Evolutionary conservation across 2,113 vertebrate genomes (phyloP).

Genomic region (Cinclus mexicanus): DNA sequence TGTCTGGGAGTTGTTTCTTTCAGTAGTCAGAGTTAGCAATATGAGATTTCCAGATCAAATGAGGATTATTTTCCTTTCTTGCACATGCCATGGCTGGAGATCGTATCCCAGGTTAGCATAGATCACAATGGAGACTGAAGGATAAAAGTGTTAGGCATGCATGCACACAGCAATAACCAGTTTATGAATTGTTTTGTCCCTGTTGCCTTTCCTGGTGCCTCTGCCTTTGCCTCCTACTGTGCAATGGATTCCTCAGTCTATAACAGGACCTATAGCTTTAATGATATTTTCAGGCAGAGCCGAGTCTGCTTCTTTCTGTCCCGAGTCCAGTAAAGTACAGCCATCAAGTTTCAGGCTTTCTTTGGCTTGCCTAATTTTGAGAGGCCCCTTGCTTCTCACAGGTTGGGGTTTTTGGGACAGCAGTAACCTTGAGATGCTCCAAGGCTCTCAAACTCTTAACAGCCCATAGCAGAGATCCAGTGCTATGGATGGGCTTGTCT

Average conservation of each 20-base stretch:
- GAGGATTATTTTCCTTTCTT: neutral
- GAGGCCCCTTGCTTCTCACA: neutral
- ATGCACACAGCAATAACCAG: neutral
- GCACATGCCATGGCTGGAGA: neutral
- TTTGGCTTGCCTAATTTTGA: neutral
- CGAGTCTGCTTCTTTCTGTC: neutral
- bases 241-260: neutral
- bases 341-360: neutral
- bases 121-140: neutral
- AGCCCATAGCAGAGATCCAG: neutral
- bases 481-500: neutral
- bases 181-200: neutral
- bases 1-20: neutral
- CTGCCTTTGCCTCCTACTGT: neutral
- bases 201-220: neutral
- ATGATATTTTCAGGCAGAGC: neutral
- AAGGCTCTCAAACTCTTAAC: neutral
- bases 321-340: neutral
- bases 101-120: neutral
- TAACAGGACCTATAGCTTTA: neutral
- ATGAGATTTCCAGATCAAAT: slow-evolving; percentile 2
- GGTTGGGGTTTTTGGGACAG: neutral
- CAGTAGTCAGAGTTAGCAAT: neutral
- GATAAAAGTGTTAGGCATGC: neutral
- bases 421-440: neutral